Evolutionary conservation across 1,140 invertebrate genomes (phyloP).

Genomic region (Solen grandis): DNA sequence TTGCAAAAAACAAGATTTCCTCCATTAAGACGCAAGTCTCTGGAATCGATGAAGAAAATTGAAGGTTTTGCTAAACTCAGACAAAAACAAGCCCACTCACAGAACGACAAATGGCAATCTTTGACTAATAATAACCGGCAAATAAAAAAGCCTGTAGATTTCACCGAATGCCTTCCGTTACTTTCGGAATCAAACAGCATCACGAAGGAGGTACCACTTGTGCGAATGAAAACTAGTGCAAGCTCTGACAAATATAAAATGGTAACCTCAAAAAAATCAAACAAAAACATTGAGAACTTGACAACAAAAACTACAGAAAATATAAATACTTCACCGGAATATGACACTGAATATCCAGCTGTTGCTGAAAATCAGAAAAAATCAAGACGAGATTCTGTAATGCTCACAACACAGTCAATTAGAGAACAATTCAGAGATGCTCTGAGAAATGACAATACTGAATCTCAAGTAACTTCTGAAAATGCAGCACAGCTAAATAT

Average conservation of each 20-base stretch:
- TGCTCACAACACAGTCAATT: conserved; percentile 8
- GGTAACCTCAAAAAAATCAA: background rate
- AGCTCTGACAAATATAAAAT: background rate
- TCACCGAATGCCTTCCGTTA: background rate
- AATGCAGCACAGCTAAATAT: too few relatives aligned
- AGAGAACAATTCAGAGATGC: conserved; percentile 27
- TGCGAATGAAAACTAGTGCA: background rate
- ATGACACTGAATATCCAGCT: too few relatives aligned
- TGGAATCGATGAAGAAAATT: background rate
- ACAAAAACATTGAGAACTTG: background rate
- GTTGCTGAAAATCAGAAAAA: too few relatives aligned
- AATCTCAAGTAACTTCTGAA: too few relatives aligned
- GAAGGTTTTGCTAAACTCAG: background rate
- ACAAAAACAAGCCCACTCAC: too few relatives aligned
- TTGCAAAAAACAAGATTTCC: conserved; percentile 24
- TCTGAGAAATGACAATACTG: background rate
- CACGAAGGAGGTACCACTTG: background rate
- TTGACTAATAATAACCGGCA: too few relatives aligned
- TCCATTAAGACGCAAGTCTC: conserved; percentile 8
- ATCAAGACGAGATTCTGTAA: conserved; percentile 31
- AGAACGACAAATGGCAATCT: too few relatives aligned
- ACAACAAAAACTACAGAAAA: background rate
- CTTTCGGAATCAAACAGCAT: background rate
- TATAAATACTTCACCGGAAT: too few relatives aligned
- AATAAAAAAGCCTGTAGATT: too few relatives aligned